Base-by-base conservation (phyloP, 2,113 vertebrate species). In the Synchiropus splendidus region DNA sequence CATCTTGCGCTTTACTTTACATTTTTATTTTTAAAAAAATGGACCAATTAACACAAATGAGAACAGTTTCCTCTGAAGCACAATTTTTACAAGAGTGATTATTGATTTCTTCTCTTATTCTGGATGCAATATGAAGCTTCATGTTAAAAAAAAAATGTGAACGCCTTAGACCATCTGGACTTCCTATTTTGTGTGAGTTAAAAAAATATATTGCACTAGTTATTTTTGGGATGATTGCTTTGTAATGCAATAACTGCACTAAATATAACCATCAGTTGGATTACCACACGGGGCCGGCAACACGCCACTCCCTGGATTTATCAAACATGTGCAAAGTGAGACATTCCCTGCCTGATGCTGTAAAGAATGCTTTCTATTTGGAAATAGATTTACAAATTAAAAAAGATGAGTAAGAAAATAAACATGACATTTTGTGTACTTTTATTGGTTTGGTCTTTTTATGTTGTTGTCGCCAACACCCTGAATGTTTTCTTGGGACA, bases 181-280 rank as follows among this genome's bases (percentile, higher is more conserved):
- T 83, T 85, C 77, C 81, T 84, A 66, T 76, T 76, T 61, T 79
- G 70, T 79, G 75, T 79, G 70, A 77, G 73, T 78, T 80, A 54
- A 48, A 62, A 42, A 48, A 61, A 61, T 61, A 67, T 70, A 69
- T 83, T 85, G 82, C 82, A 85, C 82, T 86, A 85, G 63, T 71
- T 75, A 55, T 51, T 74, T 59, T 60, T 58, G 59, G 59, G 73
- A 80, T 67, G 78, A 79, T 82, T 81, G 82, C 83, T 86, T 86
- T 87, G 77, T 82, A 72, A 82, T 84, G 82, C 83, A 86, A 84
- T 84, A 85, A 83, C 78, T 84, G 83, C 85, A 84, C 81, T 84
- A 84, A 83, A 72, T 84, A 75, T 80, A 77, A 73, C 61, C 70
- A 74, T 70, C 62, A 76, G 77, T 59, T 66, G 60, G 74, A 81